Conservation (phyloP, 2,113 vertebrate species). For the Progne subis region DNA sequence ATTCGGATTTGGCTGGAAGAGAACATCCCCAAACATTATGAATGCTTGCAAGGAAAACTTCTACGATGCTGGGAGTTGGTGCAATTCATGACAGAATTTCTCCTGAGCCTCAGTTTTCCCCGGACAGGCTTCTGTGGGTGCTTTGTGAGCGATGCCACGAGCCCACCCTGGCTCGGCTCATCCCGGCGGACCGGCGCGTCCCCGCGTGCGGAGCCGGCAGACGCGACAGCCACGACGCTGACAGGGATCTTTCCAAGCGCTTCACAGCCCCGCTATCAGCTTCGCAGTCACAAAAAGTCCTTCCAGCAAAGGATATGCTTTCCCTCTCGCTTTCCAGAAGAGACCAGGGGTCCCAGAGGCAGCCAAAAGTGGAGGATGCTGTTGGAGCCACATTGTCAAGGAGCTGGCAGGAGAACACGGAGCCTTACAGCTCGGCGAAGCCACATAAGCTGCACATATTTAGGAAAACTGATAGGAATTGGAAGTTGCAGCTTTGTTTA, state of each 20-base stretch:
- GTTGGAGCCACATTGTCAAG: slow-evolving; percentile 65
- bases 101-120: background rate
- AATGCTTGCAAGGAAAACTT: background rate
- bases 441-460: slow-evolving; percentile 69
- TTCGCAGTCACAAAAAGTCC: slow-evolving; percentile 38
- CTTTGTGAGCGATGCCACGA: rapidly evolving
- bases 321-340: slow-evolving; percentile 60
- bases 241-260: slow-evolving; percentile 36
- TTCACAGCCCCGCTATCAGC: background rate
- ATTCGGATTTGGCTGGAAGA: background rate
- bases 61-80: background rate
- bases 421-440: slow-evolving; percentile 53
- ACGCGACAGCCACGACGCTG: background rate
- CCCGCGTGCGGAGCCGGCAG: background rate
- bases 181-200: background rate
- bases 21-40: background rate
- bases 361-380: slow-evolving; percentile 66
- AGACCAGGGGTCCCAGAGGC: slow-evolving; percentile 60
- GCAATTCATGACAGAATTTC: background rate
- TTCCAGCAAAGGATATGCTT: slow-evolving; percentile 61
- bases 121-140: background rate
- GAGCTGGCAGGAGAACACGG: slow-evolving; percentile 62
- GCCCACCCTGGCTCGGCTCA: background rate
- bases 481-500: slow-evolving; percentile 72
- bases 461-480: slow-evolving; percentile 68